phyloP scores from a whole-genome alignment of 2,888 invertebrate genomes.

The Molorchus minor region DNA sequence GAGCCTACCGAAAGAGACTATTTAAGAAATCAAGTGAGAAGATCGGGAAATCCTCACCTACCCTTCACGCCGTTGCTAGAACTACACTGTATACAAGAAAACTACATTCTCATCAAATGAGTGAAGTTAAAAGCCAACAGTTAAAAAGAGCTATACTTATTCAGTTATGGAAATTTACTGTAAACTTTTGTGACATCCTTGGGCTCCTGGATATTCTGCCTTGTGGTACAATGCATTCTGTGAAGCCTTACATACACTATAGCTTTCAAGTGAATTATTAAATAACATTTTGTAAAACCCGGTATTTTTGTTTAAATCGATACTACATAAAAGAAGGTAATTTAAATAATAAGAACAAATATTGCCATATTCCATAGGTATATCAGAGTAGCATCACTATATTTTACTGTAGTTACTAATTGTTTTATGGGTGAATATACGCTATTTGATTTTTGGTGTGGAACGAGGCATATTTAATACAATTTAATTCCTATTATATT shows the following conservation, averaged over 20 bases:
- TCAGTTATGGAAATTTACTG: slow-evolving; percentile 43
- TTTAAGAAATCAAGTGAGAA: slow-evolving; percentile 11
- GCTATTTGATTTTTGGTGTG: too few species aligned
- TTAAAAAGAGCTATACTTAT: slow-evolving; percentile 17
- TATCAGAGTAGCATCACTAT: too few species aligned
- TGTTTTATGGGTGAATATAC: too few species aligned
- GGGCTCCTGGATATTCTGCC: slow-evolving; percentile 55
- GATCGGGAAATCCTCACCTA: slow-evolving; percentile 9
- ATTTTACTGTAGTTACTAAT: too few species aligned
- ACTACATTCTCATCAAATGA: slow-evolving; percentile 2
- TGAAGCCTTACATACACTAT: slow-evolving; percentile 52
- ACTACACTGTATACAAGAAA: not conserved
- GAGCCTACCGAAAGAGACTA: not conserved
- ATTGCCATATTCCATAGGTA: too few species aligned
- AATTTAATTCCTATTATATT: too few species aligned
- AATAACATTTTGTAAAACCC: not conserved
- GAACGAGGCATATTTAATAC: too few species aligned
- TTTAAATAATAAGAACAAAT: too few species aligned
- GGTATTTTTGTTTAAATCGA: not conserved
- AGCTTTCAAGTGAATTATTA: slow-evolving; percentile 39
- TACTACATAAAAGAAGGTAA: too few species aligned
- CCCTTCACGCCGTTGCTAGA: not conserved
- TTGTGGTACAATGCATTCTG: slow-evolving; percentile 53
- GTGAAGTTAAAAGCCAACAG: not conserved
- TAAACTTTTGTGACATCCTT: slow-evolving; percentile 55